Conservation (phyloP, 2,888 invertebrate genomes). For the Hanleya hanleyi region DNA sequence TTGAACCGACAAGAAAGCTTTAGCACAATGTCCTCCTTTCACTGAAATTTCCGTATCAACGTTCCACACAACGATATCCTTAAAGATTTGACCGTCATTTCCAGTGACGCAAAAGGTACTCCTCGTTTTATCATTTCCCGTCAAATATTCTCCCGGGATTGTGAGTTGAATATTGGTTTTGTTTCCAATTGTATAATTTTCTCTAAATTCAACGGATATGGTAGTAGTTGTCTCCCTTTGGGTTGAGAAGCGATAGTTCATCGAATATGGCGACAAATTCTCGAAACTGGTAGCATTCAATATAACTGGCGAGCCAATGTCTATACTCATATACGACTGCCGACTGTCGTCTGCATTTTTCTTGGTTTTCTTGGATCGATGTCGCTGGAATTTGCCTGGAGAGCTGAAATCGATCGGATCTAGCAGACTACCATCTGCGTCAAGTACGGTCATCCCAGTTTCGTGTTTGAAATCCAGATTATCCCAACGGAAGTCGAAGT, state of each 20-base stretch:
- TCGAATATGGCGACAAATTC: not conserved
- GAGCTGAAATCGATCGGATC: not conserved
- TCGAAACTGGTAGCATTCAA: not conserved
- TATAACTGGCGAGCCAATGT: not conserved
- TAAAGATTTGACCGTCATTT: not conserved
- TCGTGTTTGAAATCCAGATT: not conserved
- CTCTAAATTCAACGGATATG: not conserved
- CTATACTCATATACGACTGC: not conserved
- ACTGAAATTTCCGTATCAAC: not conserved
- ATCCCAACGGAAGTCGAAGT: not conserved
- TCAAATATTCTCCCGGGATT: not conserved
- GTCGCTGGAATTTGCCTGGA: not conserved
- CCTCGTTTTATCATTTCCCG: not conserved
- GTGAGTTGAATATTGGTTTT: not conserved
- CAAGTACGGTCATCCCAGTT: not conserved
- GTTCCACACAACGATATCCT: not conserved
- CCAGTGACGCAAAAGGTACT: not conserved
- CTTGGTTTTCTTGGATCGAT: not conserved
- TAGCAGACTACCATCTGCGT: not conserved
- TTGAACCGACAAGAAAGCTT: not conserved
- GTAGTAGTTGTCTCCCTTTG: not conserved
- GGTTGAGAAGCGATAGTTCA: not conserved
- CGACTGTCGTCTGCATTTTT: not conserved
- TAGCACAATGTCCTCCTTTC: not conserved
- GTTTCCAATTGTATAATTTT: not conserved